Evolutionary conservation across 2,113 vertebrate genomes (phyloP).

Genomic region (Cettia cetti): DNA sequence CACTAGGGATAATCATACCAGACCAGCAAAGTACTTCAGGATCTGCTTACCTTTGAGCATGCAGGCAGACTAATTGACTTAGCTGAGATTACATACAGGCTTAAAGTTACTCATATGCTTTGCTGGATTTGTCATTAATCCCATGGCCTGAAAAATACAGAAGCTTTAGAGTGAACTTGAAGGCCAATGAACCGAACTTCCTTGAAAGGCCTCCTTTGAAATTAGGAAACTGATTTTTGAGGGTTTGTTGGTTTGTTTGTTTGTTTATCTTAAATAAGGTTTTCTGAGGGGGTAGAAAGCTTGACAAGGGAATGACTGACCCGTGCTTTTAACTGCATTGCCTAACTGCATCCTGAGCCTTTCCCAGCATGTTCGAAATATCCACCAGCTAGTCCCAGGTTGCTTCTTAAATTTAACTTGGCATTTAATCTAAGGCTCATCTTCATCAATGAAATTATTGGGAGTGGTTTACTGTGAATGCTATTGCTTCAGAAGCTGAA

Average conservation of each 20-base stretch:
- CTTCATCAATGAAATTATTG: neutral
- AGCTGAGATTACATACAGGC: constrained; percentile 48
- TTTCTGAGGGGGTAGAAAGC: neutral
- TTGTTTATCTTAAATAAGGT: neutral
- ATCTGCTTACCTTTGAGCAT: constrained; percentile 47
- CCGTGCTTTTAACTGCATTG: neutral
- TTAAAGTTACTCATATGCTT: constrained; percentile 15
- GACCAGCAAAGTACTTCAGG: neutral
- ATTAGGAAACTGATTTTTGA: neutral
- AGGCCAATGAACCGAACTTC: neutral
- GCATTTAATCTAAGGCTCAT: neutral
- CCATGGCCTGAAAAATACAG: neutral
- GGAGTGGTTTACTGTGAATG: neutral
- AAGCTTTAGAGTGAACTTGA: neutral
- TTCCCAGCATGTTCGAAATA: neutral
- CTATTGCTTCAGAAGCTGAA: neutral
- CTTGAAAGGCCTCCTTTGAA: neutral
- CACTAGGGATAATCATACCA: constrained; percentile 20
- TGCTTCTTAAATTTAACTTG: neutral
- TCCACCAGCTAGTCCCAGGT: neutral
- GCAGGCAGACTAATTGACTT: constrained; percentile 47
- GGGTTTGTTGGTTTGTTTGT: neutral
- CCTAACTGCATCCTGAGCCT: neutral
- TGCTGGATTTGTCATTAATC: constrained; percentile 44
- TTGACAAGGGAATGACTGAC: neutral